Evolutionary conservation across 2,113 vertebrate species (phyloP).

Genomic region (Spilogale gracilis): DNA sequence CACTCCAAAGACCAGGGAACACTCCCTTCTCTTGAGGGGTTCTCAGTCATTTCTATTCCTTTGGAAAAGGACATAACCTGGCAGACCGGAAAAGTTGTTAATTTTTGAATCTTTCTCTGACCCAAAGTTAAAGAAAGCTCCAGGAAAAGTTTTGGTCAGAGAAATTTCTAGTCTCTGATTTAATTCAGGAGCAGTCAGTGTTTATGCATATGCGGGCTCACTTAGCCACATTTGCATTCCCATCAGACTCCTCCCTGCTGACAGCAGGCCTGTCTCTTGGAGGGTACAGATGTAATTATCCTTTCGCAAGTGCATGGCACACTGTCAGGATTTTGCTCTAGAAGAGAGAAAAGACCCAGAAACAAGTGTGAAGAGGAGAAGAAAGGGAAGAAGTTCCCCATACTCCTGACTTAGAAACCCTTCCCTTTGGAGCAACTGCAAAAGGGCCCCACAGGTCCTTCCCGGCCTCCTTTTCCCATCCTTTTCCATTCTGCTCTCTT

Average conservation of each 20-base stretch:
- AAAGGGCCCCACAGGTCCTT: not conserved
- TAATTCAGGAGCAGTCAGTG: not conserved
- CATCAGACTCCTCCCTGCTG: conserved; percentile 72
- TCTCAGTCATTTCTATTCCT: not conserved
- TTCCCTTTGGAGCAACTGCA: not conserved
- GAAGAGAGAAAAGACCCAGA: conserved; percentile 63
- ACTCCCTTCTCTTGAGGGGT: not conserved
- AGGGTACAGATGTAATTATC: conserved; percentile 75
- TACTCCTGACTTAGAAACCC: not conserved
- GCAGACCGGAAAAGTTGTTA: not conserved
- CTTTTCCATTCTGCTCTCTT: not conserved
- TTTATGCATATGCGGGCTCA: conserved; percentile 31
- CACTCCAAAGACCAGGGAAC: not conserved
- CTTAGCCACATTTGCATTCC: conserved; percentile 46
- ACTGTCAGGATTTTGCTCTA: conserved; percentile 70
- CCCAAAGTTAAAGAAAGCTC: not conserved
- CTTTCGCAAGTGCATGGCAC: conserved; percentile 55
- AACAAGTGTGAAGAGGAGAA: not conserved
- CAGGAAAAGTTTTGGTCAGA: conserved; percentile 37
- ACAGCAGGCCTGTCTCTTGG: conserved; percentile 69
- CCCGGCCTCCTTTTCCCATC: not conserved
- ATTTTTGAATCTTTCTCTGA: not conserved
- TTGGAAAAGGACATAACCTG: not conserved
- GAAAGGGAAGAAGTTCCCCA: not conserved
- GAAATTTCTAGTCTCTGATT: not conserved